These are phyloP conservation scores for Acleris holmiana DNA, from an alignment of 2,888 invertebrate species.

Conservation along the genomic window DNA sequence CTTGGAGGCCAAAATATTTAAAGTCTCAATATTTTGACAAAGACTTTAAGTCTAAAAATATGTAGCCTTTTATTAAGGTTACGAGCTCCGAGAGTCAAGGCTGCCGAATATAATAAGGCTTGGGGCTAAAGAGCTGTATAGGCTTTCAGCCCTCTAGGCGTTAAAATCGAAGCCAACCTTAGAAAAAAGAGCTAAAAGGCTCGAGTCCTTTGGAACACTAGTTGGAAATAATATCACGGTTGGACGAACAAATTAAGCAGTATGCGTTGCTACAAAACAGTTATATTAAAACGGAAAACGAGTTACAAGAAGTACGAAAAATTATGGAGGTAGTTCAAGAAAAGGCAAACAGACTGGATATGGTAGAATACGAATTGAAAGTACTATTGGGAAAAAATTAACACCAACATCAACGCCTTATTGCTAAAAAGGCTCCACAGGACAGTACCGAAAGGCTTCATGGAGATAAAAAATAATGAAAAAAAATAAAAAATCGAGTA, in stretches of 20 bases:
- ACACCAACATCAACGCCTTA: not conserved
- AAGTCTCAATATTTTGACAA: too few species aligned
- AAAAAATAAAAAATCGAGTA: not conserved
- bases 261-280: conserved; percentile 1
- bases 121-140: too few species aligned
- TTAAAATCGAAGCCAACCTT: too few species aligned
- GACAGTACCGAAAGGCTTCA: too few species aligned
- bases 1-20: too few species aligned
- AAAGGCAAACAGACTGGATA: not conserved
- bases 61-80: too few species aligned
- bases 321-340: not conserved
- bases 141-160: too few species aligned
- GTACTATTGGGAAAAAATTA: not conserved
- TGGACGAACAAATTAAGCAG: not conserved
- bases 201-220: too few species aligned
- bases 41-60: too few species aligned
- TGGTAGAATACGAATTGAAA: not conserved
- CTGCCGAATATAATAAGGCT: too few species aligned
- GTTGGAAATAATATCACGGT: conserved; percentile 1
- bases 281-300: not conserved
- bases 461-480: not conserved
- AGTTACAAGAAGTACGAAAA: conserved; percentile 1
- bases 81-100: too few species aligned
- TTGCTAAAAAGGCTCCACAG: not conserved
- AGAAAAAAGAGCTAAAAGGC: too few species aligned